phyloP scores from a whole-genome alignment of 2,113 vertebrate species.

The Orcinus orca region DNA sequence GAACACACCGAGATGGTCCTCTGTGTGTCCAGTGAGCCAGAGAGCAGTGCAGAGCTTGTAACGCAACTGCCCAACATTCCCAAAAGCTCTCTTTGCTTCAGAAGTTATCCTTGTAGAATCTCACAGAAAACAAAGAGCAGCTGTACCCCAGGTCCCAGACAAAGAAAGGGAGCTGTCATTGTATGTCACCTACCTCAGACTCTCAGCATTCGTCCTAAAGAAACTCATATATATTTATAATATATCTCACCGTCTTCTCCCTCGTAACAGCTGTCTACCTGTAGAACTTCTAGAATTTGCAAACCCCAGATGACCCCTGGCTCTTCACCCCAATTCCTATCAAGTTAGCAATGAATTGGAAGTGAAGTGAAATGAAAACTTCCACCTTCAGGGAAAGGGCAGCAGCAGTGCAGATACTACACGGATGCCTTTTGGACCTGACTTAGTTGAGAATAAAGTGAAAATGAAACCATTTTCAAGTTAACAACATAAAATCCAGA shows the following conservation, averaged over 20 bases:
- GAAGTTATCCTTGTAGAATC: neutral
- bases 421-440: neutral
- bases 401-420: too few relatives aligned
- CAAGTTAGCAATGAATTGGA: neutral
- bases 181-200: neutral
- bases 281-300: neutral
- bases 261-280: neutral
- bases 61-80: too few relatives aligned
- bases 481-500: too few relatives aligned
- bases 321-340: neutral
- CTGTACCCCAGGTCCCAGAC: neutral
- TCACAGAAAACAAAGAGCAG: neutral
- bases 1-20: neutral
- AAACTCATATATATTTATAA: too few relatives aligned
- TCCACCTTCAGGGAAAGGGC: neutral
- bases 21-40: neutral
- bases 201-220: too few relatives aligned
- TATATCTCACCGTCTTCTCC: neutral
- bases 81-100: too few relatives aligned
- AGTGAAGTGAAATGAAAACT: neutral
- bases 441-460: neutral
- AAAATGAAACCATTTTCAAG: neutral
- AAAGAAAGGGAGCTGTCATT: neutral
- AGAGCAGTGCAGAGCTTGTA: neutral
- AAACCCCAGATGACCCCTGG: neutral